A percentile compares a stretch with the other conserved stretches of the same genome.
Conservation (phyloP, 2,113 vertebrate genomes). For the Cyrtonyx montezumae region DNA sequence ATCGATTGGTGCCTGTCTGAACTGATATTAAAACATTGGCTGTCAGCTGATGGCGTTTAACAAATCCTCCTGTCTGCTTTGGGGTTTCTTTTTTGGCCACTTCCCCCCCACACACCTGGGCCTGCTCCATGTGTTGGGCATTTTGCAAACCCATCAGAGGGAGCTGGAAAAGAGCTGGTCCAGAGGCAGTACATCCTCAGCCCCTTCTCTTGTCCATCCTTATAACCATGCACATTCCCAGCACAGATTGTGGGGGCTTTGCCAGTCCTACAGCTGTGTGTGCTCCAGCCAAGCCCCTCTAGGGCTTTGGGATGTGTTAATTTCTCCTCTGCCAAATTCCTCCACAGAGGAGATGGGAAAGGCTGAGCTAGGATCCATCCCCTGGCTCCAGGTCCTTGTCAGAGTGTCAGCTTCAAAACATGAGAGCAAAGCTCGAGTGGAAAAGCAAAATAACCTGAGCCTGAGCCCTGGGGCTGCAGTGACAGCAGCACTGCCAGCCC, state of each 20-base stretch:
- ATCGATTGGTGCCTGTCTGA: rapidly evolving
- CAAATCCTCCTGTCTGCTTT: constrained; percentile 18
- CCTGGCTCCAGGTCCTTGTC: background rate
- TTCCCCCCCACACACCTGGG: background rate
- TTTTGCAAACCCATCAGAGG: background rate
- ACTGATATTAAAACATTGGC: background rate
- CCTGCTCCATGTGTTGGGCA: background rate
- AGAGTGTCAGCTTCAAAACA: background rate
- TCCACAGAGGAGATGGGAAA: background rate
- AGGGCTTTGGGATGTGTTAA: no score
- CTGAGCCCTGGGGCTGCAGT: background rate
- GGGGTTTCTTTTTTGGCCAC: background rate
- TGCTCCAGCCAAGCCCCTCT: rapidly evolving
- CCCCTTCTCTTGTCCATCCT: background rate
- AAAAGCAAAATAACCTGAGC: background rate
- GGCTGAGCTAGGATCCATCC: background rate
- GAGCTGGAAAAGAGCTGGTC: background rate
- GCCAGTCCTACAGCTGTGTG: rapidly evolving
- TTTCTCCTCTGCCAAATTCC: background rate
- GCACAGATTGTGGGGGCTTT: background rate
- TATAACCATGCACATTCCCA: rapidly evolving
- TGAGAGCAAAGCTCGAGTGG: background rate
- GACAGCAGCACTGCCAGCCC: background rate
- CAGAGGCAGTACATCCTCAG: background rate
- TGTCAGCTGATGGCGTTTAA: background rate